A percentile compares a stretch with the other conserved stretches of the same genome.
phyloP scores from a whole-genome alignment of 1,140 invertebrate species.

The Drosophila yakuba region DNA sequence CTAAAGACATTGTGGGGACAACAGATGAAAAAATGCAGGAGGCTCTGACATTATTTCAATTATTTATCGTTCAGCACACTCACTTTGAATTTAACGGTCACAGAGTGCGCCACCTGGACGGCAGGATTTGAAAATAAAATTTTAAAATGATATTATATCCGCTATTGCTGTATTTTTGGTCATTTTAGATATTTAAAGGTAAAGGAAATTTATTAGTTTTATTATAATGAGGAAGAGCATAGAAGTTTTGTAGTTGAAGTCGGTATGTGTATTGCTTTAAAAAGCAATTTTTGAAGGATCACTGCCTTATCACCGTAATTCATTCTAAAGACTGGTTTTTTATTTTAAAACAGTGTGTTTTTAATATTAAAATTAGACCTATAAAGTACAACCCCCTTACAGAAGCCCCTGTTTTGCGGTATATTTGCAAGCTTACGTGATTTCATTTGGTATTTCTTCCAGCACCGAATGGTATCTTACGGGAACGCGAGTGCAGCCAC shows the following conservation, averaged over 20 bases:
- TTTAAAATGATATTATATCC: too few relatives aligned
- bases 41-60: neutral
- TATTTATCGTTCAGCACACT: neutral
- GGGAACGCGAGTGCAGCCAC: neutral
- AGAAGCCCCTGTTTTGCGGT: neutral
- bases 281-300: too few relatives aligned
- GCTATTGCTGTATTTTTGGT: too few relatives aligned
- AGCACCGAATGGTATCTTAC: constrained; percentile 3
- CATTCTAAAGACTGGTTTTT: too few relatives aligned
- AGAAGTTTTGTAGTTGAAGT: too few relatives aligned
- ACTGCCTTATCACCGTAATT: too few relatives aligned
- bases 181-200: too few relatives aligned
- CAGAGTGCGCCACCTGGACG: constrained; percentile 36
- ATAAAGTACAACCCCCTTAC: neutral
- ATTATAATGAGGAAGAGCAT: too few relatives aligned
- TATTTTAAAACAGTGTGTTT: too few relatives aligned
- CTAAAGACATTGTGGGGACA: constrained; percentile 9
- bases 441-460: constrained; percentile 16
- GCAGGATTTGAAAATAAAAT: neutral
- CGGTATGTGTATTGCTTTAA: too few relatives aligned
- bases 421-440: neutral
- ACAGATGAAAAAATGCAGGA: neutral
- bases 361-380: too few relatives aligned
- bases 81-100: constrained; percentile 35
- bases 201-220: too few relatives aligned